phyloP scores from a whole-genome alignment of 2,113 vertebrate genomes.

The Polyodon spathula region DNA sequence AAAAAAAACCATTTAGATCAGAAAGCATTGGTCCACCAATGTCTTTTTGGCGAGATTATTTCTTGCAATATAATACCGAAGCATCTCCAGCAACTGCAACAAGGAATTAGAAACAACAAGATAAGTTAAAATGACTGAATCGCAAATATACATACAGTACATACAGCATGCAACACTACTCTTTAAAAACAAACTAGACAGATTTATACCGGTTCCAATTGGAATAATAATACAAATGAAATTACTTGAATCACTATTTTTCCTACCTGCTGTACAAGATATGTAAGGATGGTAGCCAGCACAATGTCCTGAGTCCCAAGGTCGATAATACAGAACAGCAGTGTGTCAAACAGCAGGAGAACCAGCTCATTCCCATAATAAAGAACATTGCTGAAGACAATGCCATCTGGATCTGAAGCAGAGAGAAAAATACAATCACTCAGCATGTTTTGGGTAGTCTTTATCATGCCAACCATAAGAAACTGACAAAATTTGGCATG shows the following conservation, averaged over 20 bases:
- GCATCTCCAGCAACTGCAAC: constrained; percentile 1
- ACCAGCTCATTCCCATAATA: constrained; percentile 17
- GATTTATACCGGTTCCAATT: not conserved
- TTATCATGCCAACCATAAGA: not conserved
- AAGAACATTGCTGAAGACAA: constrained; percentile 20
- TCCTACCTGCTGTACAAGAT: constrained; percentile 17
- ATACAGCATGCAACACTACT: too few relatives aligned
- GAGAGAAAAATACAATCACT: not conserved
- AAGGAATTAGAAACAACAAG: not conserved
- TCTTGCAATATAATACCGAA: constrained; percentile 16
- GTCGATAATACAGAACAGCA: constrained; percentile 20
- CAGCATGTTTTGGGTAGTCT: not conserved
- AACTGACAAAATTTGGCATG: too few relatives aligned
- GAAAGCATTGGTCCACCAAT: constrained; percentile 21
- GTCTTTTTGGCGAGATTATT: constrained; percentile 26
- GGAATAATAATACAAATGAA: not conserved
- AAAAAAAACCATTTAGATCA: too few relatives aligned
- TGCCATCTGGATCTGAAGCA: constrained; percentile 17
- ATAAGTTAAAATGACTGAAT: not conserved
- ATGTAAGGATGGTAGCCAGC: constrained; percentile 15
- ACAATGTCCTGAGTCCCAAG: constrained; percentile 14
- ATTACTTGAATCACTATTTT: too few relatives aligned
- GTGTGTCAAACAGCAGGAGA: constrained; percentile 8
- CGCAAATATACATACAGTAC: not conserved
- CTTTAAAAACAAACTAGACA: too few relatives aligned